Evolutionary conservation across 1,140 invertebrate genomes (phyloP), one percentile per base, ranked within the genome.

Genomic region (Lamellibrachia luymesi): DNA sequence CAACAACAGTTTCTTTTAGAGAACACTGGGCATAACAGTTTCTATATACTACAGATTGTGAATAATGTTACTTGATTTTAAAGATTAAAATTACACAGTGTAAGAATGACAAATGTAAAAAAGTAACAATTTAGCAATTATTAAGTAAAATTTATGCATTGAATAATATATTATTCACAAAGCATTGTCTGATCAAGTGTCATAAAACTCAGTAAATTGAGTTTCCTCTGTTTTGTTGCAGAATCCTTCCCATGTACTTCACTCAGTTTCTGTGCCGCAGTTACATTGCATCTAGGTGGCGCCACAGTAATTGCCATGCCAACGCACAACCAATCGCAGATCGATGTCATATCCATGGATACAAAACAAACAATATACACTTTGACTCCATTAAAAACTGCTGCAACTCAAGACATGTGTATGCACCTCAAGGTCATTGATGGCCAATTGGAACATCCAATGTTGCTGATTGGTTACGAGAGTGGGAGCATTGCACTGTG

Each of bases 401-500:
- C 90, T 38, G 93, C 52, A 64, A 94, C 94, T 93, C 90, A 93
- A 93, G 95, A 93, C 52, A 93, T 94, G 94, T 92, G 95, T 7
- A 95, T 95, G 95, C 94, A 93, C 90, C 94, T 95, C 94, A 93
- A 89, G 49, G 94, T 94, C 1, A 93, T 93, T 52, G 64, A 2
- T 80, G 91, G 80, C 56, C 90, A 89, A 2, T 91, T 8, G 51
- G 49, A 93, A 17, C 56, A 93, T 56, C 91, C 51, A 27, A 38
- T 92, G 50, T 64, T 95, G 91, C 64, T 95, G 7, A 93, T 94
- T 93, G 95, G 94, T 22, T 95, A 95, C 94, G 95, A 95, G 94
- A 94, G 94, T 94, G 95, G 95, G 4, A 89, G 90, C 93, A 51
- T 95, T 93, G 93, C 93, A 94, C 93, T 95, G 89, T 95, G 95